Evolutionary conservation across 2,797 vertebrate species (phyloP).

Genomic region (Poliocrania exsul): DNA sequence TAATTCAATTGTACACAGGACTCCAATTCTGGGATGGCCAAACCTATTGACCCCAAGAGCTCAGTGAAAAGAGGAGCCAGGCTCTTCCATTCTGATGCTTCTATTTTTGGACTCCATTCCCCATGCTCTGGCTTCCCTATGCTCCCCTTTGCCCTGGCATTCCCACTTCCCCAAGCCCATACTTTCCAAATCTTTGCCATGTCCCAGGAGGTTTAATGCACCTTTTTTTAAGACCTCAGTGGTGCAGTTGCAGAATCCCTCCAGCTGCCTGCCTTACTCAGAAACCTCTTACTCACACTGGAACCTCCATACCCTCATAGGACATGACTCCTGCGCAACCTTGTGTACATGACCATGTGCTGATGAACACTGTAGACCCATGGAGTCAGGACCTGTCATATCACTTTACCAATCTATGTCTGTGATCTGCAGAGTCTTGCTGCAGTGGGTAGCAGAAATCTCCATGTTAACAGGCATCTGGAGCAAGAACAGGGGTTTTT

Average conservation of each 20-base stretch:
- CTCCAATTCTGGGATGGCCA: neutral
- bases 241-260: neutral
- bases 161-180: neutral
- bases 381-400: neutral
- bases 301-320: neutral
- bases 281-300: neutral
- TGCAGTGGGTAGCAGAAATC: neutral
- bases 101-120: neutral
- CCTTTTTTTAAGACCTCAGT: neutral
- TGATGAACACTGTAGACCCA: neutral
- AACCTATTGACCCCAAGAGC: neutral
- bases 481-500: neutral
- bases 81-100: neutral
- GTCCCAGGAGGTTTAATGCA: neutral
- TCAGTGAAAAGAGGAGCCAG: neutral
- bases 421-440: neutral
- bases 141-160: neutral
- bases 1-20: neutral
- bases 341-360: rapidly evolving
- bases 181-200: neutral
- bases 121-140: neutral
- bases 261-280: neutral
- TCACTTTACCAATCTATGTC: neutral
- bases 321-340: neutral
- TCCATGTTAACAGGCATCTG: neutral